Conservation (phyloP, 2,113 vertebrate species). For the Ia io region DNA sequence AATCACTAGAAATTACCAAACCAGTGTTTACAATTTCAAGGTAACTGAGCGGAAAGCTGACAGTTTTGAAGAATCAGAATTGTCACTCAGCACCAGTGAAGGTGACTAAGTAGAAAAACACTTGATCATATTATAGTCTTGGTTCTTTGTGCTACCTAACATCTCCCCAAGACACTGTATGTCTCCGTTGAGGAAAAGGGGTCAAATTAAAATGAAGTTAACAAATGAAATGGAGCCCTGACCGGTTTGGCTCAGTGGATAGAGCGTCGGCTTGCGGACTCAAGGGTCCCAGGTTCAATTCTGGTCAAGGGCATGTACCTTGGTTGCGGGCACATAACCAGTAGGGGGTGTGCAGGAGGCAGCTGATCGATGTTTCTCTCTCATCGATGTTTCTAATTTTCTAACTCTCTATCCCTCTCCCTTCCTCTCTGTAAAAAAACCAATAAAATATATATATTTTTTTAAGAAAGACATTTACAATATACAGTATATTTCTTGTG, state of each 20-base stretch:
- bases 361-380: too few relatives aligned
- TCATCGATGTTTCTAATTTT: too few relatives aligned
- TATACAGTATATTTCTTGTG: background rate
- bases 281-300: too few relatives aligned
- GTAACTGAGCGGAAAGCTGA: background rate
- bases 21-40: background rate
- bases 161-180: background rate
- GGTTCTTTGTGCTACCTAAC: background rate
- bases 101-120: background rate
- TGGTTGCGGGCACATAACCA: too few relatives aligned
- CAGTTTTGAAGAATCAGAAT: background rate
- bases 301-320: too few relatives aligned
- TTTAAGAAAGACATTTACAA: background rate
- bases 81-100: background rate
- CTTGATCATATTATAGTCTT: background rate
- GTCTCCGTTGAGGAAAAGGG: background rate
- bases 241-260: too few relatives aligned
- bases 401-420: too few relatives aligned
- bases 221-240: background rate
- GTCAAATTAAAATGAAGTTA: background rate
- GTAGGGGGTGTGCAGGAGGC: too few relatives aligned
- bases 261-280: too few relatives aligned
- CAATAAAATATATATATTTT: too few relatives aligned
- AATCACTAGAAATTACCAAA: background rate
- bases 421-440: too few relatives aligned